A percentile compares a stretch with the other conserved stretches of the same genome.
Conservation (phyloP, 2,797 vertebrate genomes). For the Phataginus tetradactyla region DNA sequence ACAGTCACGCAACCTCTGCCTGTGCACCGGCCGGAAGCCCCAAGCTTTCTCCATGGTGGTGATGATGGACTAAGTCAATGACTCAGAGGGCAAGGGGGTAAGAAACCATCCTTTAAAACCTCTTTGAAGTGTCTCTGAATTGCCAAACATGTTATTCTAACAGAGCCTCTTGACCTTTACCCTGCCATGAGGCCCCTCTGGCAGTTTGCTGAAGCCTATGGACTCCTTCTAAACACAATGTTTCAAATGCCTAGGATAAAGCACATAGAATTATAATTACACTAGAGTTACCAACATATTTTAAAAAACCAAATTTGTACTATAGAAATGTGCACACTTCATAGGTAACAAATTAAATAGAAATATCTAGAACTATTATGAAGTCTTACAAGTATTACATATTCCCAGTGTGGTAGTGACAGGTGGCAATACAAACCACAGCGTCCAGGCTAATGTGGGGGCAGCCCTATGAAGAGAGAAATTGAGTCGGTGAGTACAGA, state of each 20-base stretch:
- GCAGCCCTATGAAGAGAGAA: not conserved
- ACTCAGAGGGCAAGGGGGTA: not conserved
- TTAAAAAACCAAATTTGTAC: constrained; percentile 1
- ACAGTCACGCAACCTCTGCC: not conserved
- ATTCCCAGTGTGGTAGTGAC: not conserved
- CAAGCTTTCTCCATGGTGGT: not conserved
- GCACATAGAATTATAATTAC: not conserved
- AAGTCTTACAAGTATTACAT: not conserved
- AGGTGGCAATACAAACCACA: not conserved
- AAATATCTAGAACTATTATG: constrained; percentile 17
- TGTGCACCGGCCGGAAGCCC: not conserved
- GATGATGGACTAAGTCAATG: not conserved
- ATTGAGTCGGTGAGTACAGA: not conserved
- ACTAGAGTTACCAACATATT: not conserved
- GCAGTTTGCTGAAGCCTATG: not conserved
- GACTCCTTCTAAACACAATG: not conserved
- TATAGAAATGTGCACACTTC: not conserved
- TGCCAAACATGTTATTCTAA: not conserved
- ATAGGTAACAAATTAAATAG: not conserved
- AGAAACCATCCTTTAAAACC: not conserved
- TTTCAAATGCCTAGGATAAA: not conserved
- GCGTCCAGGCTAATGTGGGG: not conserved
- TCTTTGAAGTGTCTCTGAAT: not conserved
- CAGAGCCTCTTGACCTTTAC: not conserved
- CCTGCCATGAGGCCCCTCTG: not conserved